Percentiles rank a stretch among this genome's conserved stretches.
These are phyloP conservation scores for Adela reaumurella DNA, from an alignment of 2,888 invertebrate genomes.

Conservation along the genomic window DNA sequence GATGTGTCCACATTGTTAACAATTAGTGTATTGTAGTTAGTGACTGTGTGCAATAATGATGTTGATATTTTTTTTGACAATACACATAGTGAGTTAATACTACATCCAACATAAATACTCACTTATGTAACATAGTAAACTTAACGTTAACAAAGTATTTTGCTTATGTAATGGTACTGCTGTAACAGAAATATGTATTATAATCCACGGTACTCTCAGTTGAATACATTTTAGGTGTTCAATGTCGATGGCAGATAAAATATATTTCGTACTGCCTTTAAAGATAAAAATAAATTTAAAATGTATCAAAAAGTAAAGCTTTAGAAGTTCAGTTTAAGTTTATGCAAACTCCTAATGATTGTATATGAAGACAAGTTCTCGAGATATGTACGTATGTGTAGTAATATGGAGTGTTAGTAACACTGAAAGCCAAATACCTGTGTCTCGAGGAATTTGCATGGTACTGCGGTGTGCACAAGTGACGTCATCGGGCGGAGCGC, in stretches of 20 bases:
- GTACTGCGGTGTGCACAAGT: slow-evolving; percentile 24
- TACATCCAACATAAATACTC: neutral
- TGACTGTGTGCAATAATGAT: neutral
- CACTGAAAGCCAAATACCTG: slow-evolving; percentile 28
- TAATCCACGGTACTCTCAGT: too few relatives aligned
- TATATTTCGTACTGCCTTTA: too few relatives aligned
- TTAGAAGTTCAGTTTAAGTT: too few relatives aligned
- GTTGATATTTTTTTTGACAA: neutral
- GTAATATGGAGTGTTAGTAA: slow-evolving; percentile 19
- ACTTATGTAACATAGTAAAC: neutral
- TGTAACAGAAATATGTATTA: neutral
- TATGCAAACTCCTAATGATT: too few relatives aligned
- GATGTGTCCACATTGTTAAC: too few relatives aligned
- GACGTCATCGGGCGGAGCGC: neutral
- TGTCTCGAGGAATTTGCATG: slow-evolving; percentile 36
- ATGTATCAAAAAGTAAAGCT: too few relatives aligned
- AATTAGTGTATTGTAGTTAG: neutral
- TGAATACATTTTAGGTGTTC: too few relatives aligned
- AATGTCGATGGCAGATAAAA: too few relatives aligned
- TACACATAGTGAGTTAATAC: neutral
- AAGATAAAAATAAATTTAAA: too few relatives aligned
- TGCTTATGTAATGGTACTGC: neutral
- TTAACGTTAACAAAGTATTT: neutral
- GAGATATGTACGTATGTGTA: slow-evolving; percentile 7
- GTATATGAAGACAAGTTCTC: too few relatives aligned